Base-by-base conservation (phyloP, 53 echinoderm and acorn worm species). In the Mesocentrotus franciscanus region DNA sequence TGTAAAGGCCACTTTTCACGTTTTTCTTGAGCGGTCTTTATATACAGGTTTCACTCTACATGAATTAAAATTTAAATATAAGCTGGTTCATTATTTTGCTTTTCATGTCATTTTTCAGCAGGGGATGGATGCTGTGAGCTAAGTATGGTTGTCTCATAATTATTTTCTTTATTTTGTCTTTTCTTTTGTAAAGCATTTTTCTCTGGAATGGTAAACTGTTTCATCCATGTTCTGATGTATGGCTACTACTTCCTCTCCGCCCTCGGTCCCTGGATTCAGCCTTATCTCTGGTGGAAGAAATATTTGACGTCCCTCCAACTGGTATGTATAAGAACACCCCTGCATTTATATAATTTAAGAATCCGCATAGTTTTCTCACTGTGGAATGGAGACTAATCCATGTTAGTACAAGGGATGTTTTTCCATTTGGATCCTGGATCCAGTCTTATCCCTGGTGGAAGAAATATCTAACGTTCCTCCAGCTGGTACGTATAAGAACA, bases 221-320 rank as follows among this genome's bases (percentile, higher is more conserved):
- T 98, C 78, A 95, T 99, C 94, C 99, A 99, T 83, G 95, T 97
- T 7, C 71, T 99, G 71, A 99, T 99, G 99, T 99, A 99, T 76
- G 93, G 96, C 61, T 99, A 99, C 95, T 99, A 99, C 92, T 97
- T 98, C 90, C 96, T 99, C 22, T 96, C 99, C 22, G 98, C 99
- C 9, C 72, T 98, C 36, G 99, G 99, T 0, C 98, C 99, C 16
- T 92, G 95, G 55, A 92, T 99, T n/a, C 97, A 98, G 87, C 97
- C 97, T 14, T 98, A 96, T 93, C 96, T 99, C 26, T 99, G 99
- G 99, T 99, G 99, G 99, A 99, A 99, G 92, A 96, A 78, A 61
- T 98, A 99, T 92, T 90, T 99, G 89, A 99, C 98, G 18, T 96
- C 98, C 89, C 81, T 99, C 26, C 99, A 99, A 85, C 96, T 99